Percentiles rank a stretch among this genome's conserved stretches.
These are phyloP conservation scores for Globia sparganii DNA, from an alignment of 2,888 invertebrate genomes.

Conservation along the genomic window DNA sequence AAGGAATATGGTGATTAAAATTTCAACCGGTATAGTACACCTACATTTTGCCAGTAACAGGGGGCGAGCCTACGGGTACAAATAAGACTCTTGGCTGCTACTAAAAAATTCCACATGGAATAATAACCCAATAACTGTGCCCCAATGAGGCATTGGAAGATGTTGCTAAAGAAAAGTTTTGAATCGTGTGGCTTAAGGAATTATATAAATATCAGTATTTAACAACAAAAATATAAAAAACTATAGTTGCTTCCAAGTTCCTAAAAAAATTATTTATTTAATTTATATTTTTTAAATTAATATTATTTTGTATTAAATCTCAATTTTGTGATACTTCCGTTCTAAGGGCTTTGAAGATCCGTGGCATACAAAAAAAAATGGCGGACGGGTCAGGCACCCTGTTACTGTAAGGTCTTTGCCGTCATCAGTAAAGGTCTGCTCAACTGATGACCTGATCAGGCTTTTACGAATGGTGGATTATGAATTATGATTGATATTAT, in stretches of 20 bases:
- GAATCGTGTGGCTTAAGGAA: too few relatives aligned
- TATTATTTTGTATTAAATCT: conserved; percentile 11
- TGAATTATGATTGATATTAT: not conserved
- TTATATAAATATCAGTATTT: conserved; percentile 6
- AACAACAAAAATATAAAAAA: not conserved
- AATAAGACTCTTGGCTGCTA: too few relatives aligned
- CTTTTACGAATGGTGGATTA: not conserved
- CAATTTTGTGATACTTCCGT: conserved; percentile 2
- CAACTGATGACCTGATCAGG: not conserved
- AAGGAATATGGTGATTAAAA: too few relatives aligned
- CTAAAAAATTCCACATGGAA: too few relatives aligned
- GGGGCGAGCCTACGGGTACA: not conserved
- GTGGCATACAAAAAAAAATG: too few relatives aligned
- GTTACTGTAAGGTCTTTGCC: too few relatives aligned
- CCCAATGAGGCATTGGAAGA: not conserved
- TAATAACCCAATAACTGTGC: too few relatives aligned
- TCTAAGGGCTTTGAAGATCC: not conserved
- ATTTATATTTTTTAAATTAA: conserved; percentile 8
- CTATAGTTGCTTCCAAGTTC: conserved; percentile 38
- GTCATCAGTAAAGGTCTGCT: too few relatives aligned
- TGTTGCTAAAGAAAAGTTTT: not conserved
- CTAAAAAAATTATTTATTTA: conserved; percentile 26
- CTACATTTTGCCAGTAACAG: not conserved
- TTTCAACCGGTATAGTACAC: too few relatives aligned
- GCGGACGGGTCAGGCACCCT: too few relatives aligned